Evolutionary conservation across 2,113 vertebrate species (phyloP).

Genomic region (Cyprinodon variegatus): DNA sequence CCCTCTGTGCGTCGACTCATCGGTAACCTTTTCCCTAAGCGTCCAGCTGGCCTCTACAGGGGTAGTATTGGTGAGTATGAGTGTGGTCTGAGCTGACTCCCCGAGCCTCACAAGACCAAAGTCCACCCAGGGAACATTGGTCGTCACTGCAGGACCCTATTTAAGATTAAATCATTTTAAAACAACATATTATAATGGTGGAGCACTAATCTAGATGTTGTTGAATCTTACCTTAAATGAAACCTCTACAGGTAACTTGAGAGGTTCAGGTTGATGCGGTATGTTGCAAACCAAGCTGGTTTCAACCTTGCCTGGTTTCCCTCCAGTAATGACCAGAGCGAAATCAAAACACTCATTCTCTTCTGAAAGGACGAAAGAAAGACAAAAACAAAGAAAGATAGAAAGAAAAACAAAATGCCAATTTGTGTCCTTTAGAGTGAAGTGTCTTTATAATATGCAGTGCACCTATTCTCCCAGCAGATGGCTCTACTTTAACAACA

Average conservation of each 20-base stretch:
- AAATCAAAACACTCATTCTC: conserved; percentile 80
- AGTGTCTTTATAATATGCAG: not conserved
- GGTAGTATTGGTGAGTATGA: conserved; percentile 84
- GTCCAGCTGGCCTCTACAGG: conserved; percentile 85
- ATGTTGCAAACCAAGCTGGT: conserved; percentile 82
- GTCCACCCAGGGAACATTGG: conserved; percentile 81
- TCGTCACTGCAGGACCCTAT: conserved; percentile 86
- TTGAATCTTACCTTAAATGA: conserved; percentile 85
- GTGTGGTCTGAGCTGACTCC: conserved; percentile 56
- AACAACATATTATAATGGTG: not conserved
- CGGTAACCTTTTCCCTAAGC: conserved; percentile 70
- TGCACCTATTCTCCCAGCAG: conserved; percentile 76
- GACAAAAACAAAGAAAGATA: not conserved
- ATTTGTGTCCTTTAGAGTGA: no score
- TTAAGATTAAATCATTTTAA: not conserved
- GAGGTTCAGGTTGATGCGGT: conserved; percentile 68
- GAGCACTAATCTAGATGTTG: not conserved
- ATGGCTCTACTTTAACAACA: conserved; percentile 87
- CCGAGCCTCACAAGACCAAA: conserved; percentile 85
- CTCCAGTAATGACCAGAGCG: conserved; percentile 81
- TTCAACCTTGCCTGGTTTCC: conserved; percentile 75
- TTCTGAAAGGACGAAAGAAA: conserved; percentile 67
- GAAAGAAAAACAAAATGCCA: no score
- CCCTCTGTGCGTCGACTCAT: not conserved
- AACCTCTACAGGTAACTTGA: conserved; percentile 83